Percentiles rank a stretch among this genome's conserved stretches.
These are phyloP conservation scores for Ecdyonurus torrentis DNA, from an alignment of 2,888 invertebrate species.

Conservation along the genomic window DNA sequence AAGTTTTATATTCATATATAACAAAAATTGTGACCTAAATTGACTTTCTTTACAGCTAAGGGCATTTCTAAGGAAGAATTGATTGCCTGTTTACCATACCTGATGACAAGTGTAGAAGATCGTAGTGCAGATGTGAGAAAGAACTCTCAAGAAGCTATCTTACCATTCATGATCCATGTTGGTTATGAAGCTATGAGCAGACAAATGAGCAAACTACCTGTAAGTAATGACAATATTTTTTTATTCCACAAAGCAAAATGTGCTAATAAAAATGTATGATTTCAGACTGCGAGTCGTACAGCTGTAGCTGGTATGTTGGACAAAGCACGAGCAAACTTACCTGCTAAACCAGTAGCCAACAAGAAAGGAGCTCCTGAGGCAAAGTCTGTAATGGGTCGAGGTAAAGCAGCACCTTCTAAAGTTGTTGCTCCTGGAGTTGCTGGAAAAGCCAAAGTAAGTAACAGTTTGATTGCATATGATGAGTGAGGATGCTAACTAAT, in stretches of 20 bases:
- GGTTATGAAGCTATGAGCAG: constrained; percentile 66
- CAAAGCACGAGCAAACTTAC: constrained; percentile 69
- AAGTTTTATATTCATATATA: no score
- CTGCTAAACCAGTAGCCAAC: constrained; percentile 57
- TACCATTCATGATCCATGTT: constrained; percentile 85
- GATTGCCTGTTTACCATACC: constrained; percentile 49
- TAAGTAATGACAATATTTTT: constrained; percentile 19
- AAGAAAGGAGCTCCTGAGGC: constrained; percentile 19
- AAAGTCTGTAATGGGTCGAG: constrained; percentile 1
- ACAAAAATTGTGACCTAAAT: no score
- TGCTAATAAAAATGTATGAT: not conserved
- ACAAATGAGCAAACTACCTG: constrained; percentile 63
- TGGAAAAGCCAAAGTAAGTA: not conserved
- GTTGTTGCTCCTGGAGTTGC: not conserved
- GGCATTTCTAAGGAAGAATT: constrained; percentile 70
- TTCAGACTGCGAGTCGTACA: constrained; percentile 20
- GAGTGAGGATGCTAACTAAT: not conserved
- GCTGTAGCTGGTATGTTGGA: constrained; percentile 66
- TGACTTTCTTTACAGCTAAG: constrained; percentile 32
- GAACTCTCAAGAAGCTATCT: constrained; percentile 72
- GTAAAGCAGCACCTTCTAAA: constrained; percentile 6
- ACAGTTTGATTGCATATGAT: not conserved
- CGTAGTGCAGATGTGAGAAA: constrained; percentile 82
- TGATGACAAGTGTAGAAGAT: constrained; percentile 77
- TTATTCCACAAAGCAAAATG: not conserved